Conservation (phyloP, 2,797 vertebrate genomes). For the Saxicola maurus region DNA sequence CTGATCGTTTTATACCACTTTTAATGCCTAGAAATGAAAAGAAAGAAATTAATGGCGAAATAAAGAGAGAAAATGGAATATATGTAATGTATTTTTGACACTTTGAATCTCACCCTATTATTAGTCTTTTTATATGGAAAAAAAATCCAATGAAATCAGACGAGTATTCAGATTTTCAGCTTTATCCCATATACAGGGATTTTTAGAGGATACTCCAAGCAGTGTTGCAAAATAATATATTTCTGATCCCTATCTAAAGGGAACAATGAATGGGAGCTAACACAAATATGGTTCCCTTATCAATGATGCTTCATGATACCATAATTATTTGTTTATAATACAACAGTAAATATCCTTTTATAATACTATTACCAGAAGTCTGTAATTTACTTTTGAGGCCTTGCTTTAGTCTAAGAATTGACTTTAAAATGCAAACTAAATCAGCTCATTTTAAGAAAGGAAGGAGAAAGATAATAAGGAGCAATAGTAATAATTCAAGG, state of each 20-base stretch:
- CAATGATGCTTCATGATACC: not conserved
- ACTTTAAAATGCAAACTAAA: slow-evolving; percentile 27
- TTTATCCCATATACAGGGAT: not conserved
- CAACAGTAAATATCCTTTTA: not conserved
- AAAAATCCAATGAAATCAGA: slow-evolving; percentile 28
- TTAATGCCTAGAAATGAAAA: slow-evolving; percentile 47
- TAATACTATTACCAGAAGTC: slow-evolving; percentile 4
- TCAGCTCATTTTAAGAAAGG: slow-evolving; percentile 8
- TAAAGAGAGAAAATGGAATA: slow-evolving; percentile 44
- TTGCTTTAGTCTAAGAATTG: not conserved
- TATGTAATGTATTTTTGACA: slow-evolving; percentile 21
- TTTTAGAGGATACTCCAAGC: not conserved
- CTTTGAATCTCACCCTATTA: slow-evolving; percentile 30
- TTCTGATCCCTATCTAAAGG: not conserved
- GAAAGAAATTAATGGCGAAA: slow-evolving; percentile 43
- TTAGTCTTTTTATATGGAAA: slow-evolving; percentile 10
- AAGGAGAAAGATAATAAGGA: not conserved
- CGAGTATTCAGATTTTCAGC: slow-evolving; percentile 3
- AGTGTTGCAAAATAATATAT: not conserved
- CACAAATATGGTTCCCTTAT: not conserved
- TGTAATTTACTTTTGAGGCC: not conserved
- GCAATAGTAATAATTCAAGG: not conserved
- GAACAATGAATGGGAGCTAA: not conserved
- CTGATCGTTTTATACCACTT: slow-evolving; percentile 49
- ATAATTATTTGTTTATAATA: not conserved